A percentile compares a stretch with the other conserved stretches of the same genome.
phyloP scores from a whole-genome alignment of 2,888 invertebrate species.

The Pyrgus malvae region DNA sequence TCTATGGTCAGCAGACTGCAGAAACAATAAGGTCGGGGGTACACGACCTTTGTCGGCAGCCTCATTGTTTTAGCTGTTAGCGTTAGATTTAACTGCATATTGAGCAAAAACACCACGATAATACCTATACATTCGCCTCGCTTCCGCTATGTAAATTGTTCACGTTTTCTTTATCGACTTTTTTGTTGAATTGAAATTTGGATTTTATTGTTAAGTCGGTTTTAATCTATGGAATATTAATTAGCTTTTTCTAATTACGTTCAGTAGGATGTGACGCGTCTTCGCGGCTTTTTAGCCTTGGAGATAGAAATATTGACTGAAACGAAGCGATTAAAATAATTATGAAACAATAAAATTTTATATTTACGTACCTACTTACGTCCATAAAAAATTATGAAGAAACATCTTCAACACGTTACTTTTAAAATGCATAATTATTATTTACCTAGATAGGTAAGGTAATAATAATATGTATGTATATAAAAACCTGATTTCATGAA shows the following conservation, averaged over 20 bases:
- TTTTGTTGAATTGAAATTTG: constrained; percentile 12
- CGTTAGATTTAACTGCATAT: constrained; percentile 27
- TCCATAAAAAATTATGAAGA: too few relatives aligned
- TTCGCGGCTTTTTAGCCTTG: not conserved
- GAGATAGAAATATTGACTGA: not conserved
- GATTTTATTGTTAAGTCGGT: not conserved
- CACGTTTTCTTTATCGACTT: constrained; percentile 8
- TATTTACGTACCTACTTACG: not conserved
- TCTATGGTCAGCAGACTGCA: constrained; percentile 19
- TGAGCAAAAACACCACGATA: constrained; percentile 12
- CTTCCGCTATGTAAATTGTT: constrained; percentile 18
- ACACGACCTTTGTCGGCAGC: constrained; percentile 35
- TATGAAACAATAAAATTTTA: not conserved
- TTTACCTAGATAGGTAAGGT: too few relatives aligned
- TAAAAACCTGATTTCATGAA: too few relatives aligned
- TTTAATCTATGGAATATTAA: constrained; percentile 2
- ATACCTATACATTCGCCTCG: constrained; percentile 1
- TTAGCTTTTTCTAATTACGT: constrained; percentile 3
- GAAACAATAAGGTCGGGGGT: constrained; percentile 32
- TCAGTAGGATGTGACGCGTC: not conserved
- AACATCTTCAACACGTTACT: not conserved
- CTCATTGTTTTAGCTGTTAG: constrained; percentile 34
- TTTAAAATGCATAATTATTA: too few relatives aligned
- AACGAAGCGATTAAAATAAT: not conserved
- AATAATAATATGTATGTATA: too few relatives aligned